Conservation (phyloP, 1,140 invertebrate species). For the Hirudo medicinalis region DNA sequence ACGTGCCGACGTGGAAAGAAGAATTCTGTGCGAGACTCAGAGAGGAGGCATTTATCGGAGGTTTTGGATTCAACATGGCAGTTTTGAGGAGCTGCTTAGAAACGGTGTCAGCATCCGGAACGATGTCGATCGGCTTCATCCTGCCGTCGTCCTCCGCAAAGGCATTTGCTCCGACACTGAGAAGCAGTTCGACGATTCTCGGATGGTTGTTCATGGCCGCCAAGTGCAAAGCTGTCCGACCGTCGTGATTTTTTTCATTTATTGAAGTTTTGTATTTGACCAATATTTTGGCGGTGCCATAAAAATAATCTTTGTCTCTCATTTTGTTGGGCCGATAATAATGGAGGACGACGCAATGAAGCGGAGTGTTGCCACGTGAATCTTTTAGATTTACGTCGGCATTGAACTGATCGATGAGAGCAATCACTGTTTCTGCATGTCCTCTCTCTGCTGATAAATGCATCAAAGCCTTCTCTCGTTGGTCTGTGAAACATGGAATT, state of each 20-base stretch:
- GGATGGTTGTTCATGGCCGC: conserved; percentile 21
- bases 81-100: conserved; percentile 23
- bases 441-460: conserved; percentile 22
- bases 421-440: conserved; percentile 20
- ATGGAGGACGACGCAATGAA: conserved; percentile 22
- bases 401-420: conserved; percentile 18
- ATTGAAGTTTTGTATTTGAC: conserved; percentile 19
- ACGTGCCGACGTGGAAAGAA: neutral
- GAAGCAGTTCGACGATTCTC: conserved; percentile 21
- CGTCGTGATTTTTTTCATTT: conserved; percentile 23
- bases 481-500: conserved; percentile 23
- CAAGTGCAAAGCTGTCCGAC: conserved; percentile 22
- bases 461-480: conserved; percentile 21
- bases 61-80: conserved; percentile 20
- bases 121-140: conserved; percentile 23
- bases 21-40: neutral
- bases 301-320: conserved; percentile 23
- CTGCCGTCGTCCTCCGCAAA: conserved; percentile 20
- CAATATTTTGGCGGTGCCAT: conserved; percentile 19
- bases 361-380: conserved; percentile 22
- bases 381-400: conserved; percentile 23
- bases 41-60: neutral
- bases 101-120: conserved; percentile 22
- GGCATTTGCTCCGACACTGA: conserved; percentile 22
- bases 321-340: conserved; percentile 21